phyloP scores from a whole-genome alignment of 2,113 vertebrate species.

The Geococcyx californianus region DNA sequence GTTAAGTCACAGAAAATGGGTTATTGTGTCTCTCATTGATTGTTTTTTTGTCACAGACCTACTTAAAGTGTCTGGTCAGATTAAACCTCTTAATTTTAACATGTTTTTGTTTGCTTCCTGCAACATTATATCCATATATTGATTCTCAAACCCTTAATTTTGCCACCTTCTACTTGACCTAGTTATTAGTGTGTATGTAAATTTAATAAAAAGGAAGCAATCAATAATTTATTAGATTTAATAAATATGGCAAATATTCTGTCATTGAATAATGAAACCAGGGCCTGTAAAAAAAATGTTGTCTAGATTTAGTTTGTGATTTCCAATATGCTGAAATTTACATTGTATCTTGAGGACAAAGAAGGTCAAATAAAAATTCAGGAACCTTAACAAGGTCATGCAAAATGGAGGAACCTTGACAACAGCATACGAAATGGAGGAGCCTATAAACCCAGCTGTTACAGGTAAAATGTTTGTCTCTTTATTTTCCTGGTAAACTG shows the following conservation, averaged over 20 bases:
- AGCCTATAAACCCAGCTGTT: background rate
- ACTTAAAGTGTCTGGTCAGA: background rate
- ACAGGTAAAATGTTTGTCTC: background rate
- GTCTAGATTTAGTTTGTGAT: background rate
- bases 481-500: constrained; percentile 6
- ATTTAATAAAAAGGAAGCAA: background rate
- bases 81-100: background rate
- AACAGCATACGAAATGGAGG: background rate
- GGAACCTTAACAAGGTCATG: background rate
- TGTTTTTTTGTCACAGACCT: background rate
- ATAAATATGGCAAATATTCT: background rate
- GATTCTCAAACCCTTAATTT: background rate
- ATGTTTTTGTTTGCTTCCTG: background rate
- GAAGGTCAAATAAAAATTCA: background rate
- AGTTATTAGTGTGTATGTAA: background rate
- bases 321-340: background rate
- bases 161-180: background rate
- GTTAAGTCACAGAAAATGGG: background rate
- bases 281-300: background rate
- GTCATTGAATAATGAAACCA: background rate
- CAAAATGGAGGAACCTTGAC: background rate
- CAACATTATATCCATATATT: background rate
- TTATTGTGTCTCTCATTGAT: background rate
- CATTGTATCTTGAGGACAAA: background rate
- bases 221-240: background rate